Conservation (phyloP, 1,140 invertebrate genomes). For the Acromyrmex charruanus region DNA sequence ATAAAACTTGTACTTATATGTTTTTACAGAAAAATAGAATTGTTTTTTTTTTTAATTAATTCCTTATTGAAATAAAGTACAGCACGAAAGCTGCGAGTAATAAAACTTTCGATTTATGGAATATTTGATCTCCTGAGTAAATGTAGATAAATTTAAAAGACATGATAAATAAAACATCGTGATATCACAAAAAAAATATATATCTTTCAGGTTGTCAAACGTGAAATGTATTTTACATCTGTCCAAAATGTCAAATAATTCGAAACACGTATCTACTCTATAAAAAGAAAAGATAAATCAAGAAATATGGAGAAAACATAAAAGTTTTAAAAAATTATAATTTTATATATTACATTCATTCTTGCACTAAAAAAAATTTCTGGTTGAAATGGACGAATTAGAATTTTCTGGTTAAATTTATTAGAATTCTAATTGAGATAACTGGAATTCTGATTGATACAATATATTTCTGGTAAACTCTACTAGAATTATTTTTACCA, state of each 20-base stretch:
- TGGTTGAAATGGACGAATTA: too few relatives aligned
- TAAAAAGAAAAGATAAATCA: not conserved
- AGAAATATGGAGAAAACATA: not conserved
- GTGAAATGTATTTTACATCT: constrained; percentile 9
- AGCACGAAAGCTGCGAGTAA: too few relatives aligned
- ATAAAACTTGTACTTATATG: not conserved
- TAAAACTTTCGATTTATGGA: not conserved
- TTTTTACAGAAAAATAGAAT: not conserved
- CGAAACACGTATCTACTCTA: not conserved
- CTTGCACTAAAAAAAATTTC: too few relatives aligned
- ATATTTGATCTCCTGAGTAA: not conserved
- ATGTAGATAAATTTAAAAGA: constrained; percentile 31
- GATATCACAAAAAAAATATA: not conserved
- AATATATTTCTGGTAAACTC: too few relatives aligned
- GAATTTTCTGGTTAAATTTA: too few relatives aligned
- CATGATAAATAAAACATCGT: constrained; percentile 27
- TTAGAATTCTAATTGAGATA: too few relatives aligned
- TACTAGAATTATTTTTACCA: too few relatives aligned
- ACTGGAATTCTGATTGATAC: too few relatives aligned
- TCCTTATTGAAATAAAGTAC: not conserved
- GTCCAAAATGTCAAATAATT: not conserved
- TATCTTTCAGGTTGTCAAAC: not conserved
- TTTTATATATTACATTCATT: not conserved
- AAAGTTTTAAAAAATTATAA: not conserved
- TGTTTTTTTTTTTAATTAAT: not conserved